Conservation (phyloP, 2,797 vertebrate species). For the Tolypeutes matacus region DNA sequence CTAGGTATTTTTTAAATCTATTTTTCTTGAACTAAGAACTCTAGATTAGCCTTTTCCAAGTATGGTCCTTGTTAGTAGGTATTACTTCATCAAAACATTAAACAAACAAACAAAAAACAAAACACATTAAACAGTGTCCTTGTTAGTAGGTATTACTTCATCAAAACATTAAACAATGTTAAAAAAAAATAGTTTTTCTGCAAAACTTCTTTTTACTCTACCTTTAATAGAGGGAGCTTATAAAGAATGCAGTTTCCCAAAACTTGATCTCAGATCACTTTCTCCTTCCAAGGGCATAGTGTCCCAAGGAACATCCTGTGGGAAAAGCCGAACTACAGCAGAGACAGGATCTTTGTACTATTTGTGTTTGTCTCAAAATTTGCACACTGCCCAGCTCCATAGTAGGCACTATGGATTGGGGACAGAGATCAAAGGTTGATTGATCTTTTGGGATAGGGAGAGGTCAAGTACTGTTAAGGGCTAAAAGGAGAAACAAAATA, state of each 20-base stretch:
- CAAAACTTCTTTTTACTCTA: slow-evolving; percentile 14
- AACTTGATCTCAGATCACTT: slow-evolving; percentile 4
- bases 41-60: background rate
- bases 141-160: background rate
- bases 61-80: slow-evolving; percentile 20
- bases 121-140: slow-evolving; percentile 13
- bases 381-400: background rate
- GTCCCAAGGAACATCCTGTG: background rate
- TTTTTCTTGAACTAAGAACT: background rate
- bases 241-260: background rate
- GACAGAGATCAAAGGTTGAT: background rate
- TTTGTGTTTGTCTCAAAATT: slow-evolving; percentile 31
- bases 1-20: background rate
- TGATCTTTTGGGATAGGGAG: background rate
- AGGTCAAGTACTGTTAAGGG: background rate
- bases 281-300: background rate
- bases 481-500: slow-evolving; percentile 3
- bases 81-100: slow-evolving; percentile 25
- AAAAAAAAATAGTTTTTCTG: slow-evolving; percentile 10
- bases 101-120: too few relatives aligned
- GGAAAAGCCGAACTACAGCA: background rate
- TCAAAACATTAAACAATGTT: slow-evolving; percentile 41
- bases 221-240: background rate
- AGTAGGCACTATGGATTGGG: background rate
- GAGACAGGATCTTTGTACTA: slow-evolving; percentile 26